Evolutionary conservation across 2,113 vertebrate species (phyloP), one percentile per base, ranked within the genome.

Genomic region (Mugil cephalus): DNA sequence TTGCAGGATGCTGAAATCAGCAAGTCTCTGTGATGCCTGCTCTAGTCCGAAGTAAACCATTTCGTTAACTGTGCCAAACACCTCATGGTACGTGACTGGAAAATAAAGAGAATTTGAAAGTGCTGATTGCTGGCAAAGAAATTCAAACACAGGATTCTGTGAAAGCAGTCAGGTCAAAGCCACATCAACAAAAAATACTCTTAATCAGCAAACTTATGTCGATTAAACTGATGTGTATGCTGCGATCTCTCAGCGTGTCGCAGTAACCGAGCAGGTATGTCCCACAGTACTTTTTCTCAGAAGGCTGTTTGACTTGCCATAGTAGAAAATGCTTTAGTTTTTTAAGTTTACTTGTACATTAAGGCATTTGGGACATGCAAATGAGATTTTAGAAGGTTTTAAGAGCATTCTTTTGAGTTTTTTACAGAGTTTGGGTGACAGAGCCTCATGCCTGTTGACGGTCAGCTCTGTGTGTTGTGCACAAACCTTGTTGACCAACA

Each of bases 1-100:
- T 71, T 69, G 47, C 17, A 71, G 62, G 75, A 65, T 65, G 43
- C 47, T 43, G 63, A 58, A 34, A 48, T 77, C 65, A 73, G 40
- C 59, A 53, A 74, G 53, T n/a, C 4, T 47, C 71, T 60, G 15
- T 46, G 63, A 72, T 43, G 59, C 19, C 42, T 6, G n/a, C 35
- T 77, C 58, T 51, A 15, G 10, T 24, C 6, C 36, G 21, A 39
- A 66, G 45, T 30, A 48, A 66, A 72, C 39, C 19, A 14, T 24
- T 0, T 50, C 38, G 30, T 66, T 38, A 15, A 66, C 51, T 58
- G 53, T 39, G 43, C 47, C 30, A 45, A 60, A 72, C 58, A 76
- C 36, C 6, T 59, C 1, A 3, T 15, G 21, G 11, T 45, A 12
- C 15, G 35, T 51, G 42, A 69, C 60, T 10, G 19, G 12, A 46